Percentiles rank a stretch among this genome's conserved stretches.
phyloP scores from a whole-genome alignment of 2,888 invertebrate genomes.

The Clostera curtula region DNA sequence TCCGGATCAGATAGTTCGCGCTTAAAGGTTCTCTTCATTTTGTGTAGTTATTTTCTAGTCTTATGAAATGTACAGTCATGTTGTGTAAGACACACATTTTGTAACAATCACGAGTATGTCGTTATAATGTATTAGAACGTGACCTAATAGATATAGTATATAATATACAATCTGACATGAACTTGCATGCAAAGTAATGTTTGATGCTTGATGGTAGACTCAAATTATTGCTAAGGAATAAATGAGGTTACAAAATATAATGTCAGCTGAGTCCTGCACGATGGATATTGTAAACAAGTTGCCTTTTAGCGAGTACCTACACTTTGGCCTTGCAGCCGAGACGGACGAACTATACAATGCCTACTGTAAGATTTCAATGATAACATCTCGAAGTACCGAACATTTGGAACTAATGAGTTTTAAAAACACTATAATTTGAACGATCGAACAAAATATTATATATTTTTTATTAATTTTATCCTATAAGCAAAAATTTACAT shows the following conservation, averaged over 20 bases:
- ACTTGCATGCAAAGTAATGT: no score
- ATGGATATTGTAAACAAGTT: slow-evolving; percentile 34
- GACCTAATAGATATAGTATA: no score
- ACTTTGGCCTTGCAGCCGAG: slow-evolving; percentile 29
- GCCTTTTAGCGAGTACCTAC: slow-evolving; percentile 47
- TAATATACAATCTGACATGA: no score
- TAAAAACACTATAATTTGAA: no score
- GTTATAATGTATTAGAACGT: no score
- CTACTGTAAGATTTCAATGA: neutral
- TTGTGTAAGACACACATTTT: slow-evolving; percentile 18
- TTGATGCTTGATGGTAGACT: no score
- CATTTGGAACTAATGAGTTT: no score
- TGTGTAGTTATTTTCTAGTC: slow-evolving; percentile 42
- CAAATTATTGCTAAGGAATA: slow-evolving; percentile 11
- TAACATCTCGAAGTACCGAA: no score
- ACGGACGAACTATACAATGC: slow-evolving; percentile 7
- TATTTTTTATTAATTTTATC: no score
- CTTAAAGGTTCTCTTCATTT: slow-evolving; percentile 12
- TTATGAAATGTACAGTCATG: slow-evolving; percentile 26
- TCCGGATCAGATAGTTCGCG: slow-evolving; percentile 16
- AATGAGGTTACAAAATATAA: slow-evolving; percentile 4
- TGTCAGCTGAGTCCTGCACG: slow-evolving; percentile 4
- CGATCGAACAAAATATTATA: no score
- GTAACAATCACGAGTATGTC: slow-evolving; percentile 18
- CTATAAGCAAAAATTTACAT: no score